phyloP scores from a whole-genome alignment of 2,113 vertebrate genomes.

The Miniopterus natalensis region DNA sequence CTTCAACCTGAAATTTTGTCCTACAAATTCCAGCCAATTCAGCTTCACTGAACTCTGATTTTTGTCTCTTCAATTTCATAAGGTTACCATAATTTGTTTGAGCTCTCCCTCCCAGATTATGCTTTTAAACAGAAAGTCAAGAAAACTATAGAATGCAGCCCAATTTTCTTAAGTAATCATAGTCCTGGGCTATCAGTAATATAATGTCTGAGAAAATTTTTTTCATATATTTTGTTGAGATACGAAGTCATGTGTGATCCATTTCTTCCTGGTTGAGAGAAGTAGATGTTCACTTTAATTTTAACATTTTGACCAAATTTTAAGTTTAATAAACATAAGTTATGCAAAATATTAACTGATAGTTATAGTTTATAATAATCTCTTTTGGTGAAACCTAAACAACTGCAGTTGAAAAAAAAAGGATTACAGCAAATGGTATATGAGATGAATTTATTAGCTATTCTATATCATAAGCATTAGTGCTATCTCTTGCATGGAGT shows the following conservation, averaged over 20 bases:
- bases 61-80: neutral
- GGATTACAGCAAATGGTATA: neutral
- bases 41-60: neutral
- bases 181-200: neutral
- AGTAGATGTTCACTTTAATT: neutral
- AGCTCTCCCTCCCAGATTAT: neutral
- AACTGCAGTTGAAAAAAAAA: neutral
- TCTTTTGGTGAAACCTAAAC: neutral
- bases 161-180: neutral
- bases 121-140: neutral
- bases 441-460: conserved; percentile 5
- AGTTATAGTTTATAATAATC: neutral
- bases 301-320: conserved; percentile 6
- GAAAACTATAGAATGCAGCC: neutral
- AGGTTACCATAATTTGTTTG: neutral
- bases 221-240: neutral
- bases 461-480: neutral
- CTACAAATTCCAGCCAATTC: neutral
- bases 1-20: neutral
- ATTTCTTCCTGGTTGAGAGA: neutral
- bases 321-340: neutral
- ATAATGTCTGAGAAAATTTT: conserved; percentile 4
- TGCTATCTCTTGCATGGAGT: neutral
- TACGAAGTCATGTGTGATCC: neutral
- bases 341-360: neutral